phyloP scores from a whole-genome alignment of 2,797 vertebrate genomes.

The Clarias fuscus region DNA sequence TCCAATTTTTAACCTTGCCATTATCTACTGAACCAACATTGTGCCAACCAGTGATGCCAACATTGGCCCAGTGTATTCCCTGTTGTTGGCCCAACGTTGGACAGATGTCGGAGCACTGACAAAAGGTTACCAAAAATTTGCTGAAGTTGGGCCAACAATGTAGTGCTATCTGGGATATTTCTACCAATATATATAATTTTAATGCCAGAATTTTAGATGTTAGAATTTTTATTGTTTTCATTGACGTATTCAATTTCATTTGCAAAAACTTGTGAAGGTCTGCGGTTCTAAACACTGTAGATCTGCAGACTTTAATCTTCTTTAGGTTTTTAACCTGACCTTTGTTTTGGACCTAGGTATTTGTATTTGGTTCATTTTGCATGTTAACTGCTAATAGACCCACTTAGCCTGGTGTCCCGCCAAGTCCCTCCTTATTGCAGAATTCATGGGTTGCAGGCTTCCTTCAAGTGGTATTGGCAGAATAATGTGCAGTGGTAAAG shows the following conservation, averaged over 20 bases:
- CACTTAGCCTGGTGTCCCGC: neutral
- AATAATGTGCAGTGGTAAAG: neutral
- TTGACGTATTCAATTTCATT: neutral
- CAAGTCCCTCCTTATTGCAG: neutral
- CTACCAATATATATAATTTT: too few species aligned
- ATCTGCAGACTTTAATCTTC: neutral
- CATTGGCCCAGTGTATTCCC: too few species aligned
- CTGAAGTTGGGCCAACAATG: too few species aligned
- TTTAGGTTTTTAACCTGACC: neutral
- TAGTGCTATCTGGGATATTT: too few species aligned
- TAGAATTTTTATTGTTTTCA: too few species aligned
- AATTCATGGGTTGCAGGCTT: neutral
- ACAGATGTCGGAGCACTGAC: too few species aligned
- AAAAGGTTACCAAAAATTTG: too few species aligned
- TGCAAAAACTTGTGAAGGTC: neutral
- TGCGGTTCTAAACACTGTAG: neutral
- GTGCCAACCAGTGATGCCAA: too few species aligned
- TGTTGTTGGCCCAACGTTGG: too few species aligned
- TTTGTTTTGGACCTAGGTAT: neutral
- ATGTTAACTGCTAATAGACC: neutral
- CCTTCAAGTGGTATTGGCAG: neutral
- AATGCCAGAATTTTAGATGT: too few species aligned
- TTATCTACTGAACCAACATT: too few species aligned
- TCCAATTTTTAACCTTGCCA: too few species aligned
- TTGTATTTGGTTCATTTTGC: neutral